Conservation (phyloP, 2,113 vertebrate species). For the Apaloderma vittatum region DNA sequence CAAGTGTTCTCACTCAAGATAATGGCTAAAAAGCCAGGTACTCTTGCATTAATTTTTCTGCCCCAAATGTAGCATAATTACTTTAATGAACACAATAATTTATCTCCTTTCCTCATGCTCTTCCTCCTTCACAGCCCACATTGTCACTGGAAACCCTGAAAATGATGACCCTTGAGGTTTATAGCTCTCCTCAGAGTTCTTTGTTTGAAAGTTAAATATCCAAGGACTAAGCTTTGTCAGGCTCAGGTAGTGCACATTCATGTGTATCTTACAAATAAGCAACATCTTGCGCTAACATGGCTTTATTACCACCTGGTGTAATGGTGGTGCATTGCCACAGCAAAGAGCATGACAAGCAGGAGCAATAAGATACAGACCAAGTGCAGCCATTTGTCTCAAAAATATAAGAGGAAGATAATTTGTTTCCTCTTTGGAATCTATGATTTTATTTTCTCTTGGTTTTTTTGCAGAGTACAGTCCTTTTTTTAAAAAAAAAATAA, state of each 20-base stretch:
- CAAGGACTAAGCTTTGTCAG: not conserved
- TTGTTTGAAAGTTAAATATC: not conserved
- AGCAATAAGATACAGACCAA: not conserved
- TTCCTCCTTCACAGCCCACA: not conserved
- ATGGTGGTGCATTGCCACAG: not conserved
- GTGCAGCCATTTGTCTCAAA: not conserved
- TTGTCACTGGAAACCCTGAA: not conserved
- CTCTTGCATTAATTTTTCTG: slow-evolving; percentile 10
- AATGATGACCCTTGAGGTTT: not conserved
- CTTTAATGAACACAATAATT: slow-evolving; percentile 7
- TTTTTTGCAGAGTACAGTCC: not conserved
- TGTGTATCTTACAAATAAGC: not conserved
- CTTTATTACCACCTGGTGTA: not conserved
- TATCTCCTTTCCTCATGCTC: not conserved
- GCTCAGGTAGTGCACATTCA: not conserved
- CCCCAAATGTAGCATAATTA: slow-evolving; percentile 15
- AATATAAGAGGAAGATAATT: not conserved
- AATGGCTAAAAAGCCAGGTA: slow-evolving; percentile 12
- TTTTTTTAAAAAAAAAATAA: not conserved
- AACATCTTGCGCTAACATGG: fast-evolving
- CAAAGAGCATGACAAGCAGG: not conserved
- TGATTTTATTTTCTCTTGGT: not conserved
- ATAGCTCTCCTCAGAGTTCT: not conserved
- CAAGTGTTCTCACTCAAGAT: not conserved
- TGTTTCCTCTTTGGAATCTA: not conserved